These are phyloP conservation scores for Phoenicopterus ruber DNA, from an alignment of 2,113 vertebrate species.

Conservation along the genomic window DNA sequence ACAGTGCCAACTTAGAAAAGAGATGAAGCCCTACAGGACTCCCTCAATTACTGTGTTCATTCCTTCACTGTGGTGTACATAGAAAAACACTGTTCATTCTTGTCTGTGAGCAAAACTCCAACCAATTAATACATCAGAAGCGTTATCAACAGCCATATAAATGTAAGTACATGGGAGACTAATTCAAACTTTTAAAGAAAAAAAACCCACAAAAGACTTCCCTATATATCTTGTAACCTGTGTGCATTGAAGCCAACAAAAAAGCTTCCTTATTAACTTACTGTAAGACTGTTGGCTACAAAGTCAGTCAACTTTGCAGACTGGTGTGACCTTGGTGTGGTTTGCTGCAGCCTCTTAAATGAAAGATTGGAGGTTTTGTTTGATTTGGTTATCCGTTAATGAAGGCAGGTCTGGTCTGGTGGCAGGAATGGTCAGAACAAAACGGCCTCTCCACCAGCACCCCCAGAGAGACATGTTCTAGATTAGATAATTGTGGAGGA, in stretches of 20 bases:
- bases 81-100: background rate
- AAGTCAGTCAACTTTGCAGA: background rate
- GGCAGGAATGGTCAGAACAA: background rate
- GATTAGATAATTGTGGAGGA: background rate
- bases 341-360: background rate
- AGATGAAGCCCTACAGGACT: background rate
- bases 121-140: background rate
- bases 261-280: background rate
- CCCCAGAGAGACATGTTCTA: background rate
- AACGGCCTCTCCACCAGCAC: background rate
- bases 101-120: background rate
- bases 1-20: background rate
- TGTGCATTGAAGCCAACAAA: background rate
- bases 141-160: background rate
- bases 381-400: constrained; percentile 51
- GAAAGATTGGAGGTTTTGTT: constrained; percentile 26
- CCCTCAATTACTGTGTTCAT: background rate
- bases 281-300: background rate
- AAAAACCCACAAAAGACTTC: background rate
- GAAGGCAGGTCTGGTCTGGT: background rate
- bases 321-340: background rate
- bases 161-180: background rate
- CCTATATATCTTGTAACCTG: background rate
- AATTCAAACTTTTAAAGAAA: background rate
- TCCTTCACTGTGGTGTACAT: background rate